A percentile compares a stretch with the other conserved stretches of the same genome.
phyloP scores from a whole-genome alignment of 2,888 invertebrate genomes.

The Drosophila meridionalis region DNA sequence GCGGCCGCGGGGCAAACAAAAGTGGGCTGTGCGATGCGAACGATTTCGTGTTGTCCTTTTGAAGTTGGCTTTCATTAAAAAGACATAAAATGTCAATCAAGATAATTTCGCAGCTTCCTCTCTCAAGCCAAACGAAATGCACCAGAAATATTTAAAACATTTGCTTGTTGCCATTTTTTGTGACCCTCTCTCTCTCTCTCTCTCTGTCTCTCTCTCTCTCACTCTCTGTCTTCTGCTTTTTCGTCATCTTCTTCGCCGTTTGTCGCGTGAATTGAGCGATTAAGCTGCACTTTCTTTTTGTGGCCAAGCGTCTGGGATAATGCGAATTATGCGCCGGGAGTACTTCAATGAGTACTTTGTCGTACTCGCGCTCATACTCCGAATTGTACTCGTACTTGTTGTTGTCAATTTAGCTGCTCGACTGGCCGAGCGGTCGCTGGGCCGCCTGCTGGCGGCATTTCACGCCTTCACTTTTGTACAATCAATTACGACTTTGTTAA shows the following conservation, averaged over 20 bases:
- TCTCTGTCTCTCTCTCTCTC: neutral
- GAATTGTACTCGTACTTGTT: no score
- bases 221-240: neutral
- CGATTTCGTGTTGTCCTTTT: conserved; percentile 55
- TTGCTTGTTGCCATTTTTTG: conserved; percentile 8
- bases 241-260: neutral
- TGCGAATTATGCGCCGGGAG: conserved; percentile 18
- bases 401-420: conserved; percentile 3
- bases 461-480: conserved; percentile 63
- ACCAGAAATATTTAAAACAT: conserved; percentile 13
- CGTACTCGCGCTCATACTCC: neutral
- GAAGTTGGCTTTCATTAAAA: conserved; percentile 69
- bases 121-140: neutral
- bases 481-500: conserved; percentile 79
- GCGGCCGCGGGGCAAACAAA: conserved; percentile 35
- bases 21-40: conserved; percentile 48
- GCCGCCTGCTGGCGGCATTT: conserved; percentile 25
- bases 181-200: neutral
- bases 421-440: neutral
- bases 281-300: conserved; percentile 65
- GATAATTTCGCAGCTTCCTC: conserved; percentile 60
- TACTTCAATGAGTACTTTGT: conserved; percentile 8
- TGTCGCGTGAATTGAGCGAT: conserved; percentile 62
- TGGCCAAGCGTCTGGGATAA: conserved; percentile 7
- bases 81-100: conserved; percentile 79